These are phyloP conservation scores for Lymantria dispar DNA, from an alignment of 2,888 invertebrate species.

Conservation along the genomic window DNA sequence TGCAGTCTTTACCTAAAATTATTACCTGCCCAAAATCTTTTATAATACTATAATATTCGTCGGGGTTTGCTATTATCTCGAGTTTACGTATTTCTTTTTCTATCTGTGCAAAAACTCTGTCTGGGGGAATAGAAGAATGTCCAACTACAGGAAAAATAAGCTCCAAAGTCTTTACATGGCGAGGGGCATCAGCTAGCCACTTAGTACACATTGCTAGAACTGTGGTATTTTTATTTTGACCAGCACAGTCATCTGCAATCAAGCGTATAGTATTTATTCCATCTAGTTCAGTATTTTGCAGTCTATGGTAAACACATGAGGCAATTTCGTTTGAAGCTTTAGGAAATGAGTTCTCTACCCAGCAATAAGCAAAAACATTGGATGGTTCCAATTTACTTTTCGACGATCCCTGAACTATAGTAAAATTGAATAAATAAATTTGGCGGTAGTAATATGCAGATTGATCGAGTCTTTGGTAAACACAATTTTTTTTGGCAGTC, in stretches of 20 bases:
- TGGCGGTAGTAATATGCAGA: constrained; percentile 9
- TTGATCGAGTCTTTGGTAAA: constrained; percentile 15
- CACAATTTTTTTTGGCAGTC: constrained; percentile 8
- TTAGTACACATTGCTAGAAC: background rate
- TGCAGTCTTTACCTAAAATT: constrained; percentile 1
- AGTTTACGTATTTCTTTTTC: background rate
- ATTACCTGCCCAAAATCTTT: background rate
- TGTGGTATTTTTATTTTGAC: background rate
- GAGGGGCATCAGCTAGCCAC: background rate
- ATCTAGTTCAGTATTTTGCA: background rate
- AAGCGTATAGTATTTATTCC: background rate
- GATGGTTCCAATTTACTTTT: background rate
- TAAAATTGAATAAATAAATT: constrained; percentile 4
- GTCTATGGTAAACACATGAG: background rate
- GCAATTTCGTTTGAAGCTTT: background rate
- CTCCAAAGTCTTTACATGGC: background rate
- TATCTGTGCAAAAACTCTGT: background rate
- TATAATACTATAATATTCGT: background rate
- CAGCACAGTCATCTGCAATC: background rate
- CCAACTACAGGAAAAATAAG: background rate
- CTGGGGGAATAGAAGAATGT: constrained; percentile 1
- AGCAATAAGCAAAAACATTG: background rate
- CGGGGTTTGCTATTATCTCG: background rate
- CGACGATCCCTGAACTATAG: background rate
- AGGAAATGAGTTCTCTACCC: background rate